Evolutionary conservation across 2,888 invertebrate species (phyloP), one percentile per base, ranked within the genome.

Genomic region (Agonopterix subpropinquella): DNA sequence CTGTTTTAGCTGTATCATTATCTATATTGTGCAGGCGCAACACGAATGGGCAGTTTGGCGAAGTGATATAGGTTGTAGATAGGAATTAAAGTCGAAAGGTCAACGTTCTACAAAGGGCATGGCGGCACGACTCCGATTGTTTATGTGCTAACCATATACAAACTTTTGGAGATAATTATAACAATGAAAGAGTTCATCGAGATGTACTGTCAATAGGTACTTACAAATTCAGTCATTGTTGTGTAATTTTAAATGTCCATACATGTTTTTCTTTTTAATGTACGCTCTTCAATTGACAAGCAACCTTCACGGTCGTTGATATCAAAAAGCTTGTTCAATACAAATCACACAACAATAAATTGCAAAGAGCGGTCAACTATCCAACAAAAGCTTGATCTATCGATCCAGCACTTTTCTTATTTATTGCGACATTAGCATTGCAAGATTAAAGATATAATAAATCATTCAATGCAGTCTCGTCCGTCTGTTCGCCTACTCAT

Each of bases 41-140:
- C 64, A 65, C 62, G 66, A 72, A 68, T 70, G 75, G 73, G 66
- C 76, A 78, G 76, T 72, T 69, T 67, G 65, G 59, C 55, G 64
- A 63, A 67, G 65, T 71, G 74, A 78, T 78, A 74, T 65, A 65
- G 68, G 65, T 61, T 57, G 55, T 55, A 70, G 78, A 78, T 79
- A 77, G 61, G 62, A 64, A 58, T 64, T 64, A 66, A 59, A 64
- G 57, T 59, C 64, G 59, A 81, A 75, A 79, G 78, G 78, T 70
- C 73, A 70, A 54, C 55, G 53, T 55, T 57, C 61, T 49, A 57
- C 56, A 70, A 77, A 79, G 77, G 78, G 80, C 73, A 69, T 59
- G 66, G 58, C 61, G 49, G 64, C 77, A 77, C 75, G 77, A 74
- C 58, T 70, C 62, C 49, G 56, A 67, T 68, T 65, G 65, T 69